Percentiles rank a stretch among this genome's conserved stretches.
These are phyloP conservation scores for Ylistrum balloti DNA, from an alignment of 1,140 invertebrate genomes.

Conservation along the genomic window DNA sequence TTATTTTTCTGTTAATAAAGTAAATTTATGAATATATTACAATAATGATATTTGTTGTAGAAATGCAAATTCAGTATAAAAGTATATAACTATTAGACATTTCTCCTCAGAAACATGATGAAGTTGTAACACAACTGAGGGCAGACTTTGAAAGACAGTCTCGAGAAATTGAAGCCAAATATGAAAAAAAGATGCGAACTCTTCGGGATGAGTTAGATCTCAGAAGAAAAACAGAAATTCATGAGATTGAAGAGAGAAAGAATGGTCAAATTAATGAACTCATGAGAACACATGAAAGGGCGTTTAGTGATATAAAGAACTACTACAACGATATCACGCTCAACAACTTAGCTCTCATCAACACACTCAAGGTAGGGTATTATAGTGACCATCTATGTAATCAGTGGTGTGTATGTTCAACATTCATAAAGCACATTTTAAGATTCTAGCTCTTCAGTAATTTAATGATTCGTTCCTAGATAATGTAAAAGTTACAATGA, in stretches of 20 bases:
- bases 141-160: constrained; percentile 89
- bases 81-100: too few relatives aligned
- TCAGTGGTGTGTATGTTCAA: too few relatives aligned
- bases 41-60: too few relatives aligned
- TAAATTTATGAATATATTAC: too few relatives aligned
- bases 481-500: too few relatives aligned
- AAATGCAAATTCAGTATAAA: too few relatives aligned
- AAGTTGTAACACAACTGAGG: constrained; percentile 87
- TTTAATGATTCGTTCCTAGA: too few relatives aligned
- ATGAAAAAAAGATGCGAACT: constrained; percentile 89
- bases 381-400: too few relatives aligned
- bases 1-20: too few relatives aligned
- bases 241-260: constrained; percentile 94
- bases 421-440: too few relatives aligned
- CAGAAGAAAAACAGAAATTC: constrained; percentile 87
- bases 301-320: constrained; percentile 93
- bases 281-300: constrained; percentile 91
- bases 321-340: constrained; percentile 97
- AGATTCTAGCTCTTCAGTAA: too few relatives aligned
- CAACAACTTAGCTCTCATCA: constrained; percentile 93
- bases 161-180: constrained; percentile 91
- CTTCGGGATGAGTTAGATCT: constrained; percentile 89
- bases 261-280: constrained; percentile 92
- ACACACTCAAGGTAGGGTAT: constrained; percentile 87
- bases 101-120: constrained; percentile 83